These are phyloP conservation scores for Patagioenas fasciata DNA, from an alignment of 2,113 vertebrate genomes.

Conservation along the genomic window DNA sequence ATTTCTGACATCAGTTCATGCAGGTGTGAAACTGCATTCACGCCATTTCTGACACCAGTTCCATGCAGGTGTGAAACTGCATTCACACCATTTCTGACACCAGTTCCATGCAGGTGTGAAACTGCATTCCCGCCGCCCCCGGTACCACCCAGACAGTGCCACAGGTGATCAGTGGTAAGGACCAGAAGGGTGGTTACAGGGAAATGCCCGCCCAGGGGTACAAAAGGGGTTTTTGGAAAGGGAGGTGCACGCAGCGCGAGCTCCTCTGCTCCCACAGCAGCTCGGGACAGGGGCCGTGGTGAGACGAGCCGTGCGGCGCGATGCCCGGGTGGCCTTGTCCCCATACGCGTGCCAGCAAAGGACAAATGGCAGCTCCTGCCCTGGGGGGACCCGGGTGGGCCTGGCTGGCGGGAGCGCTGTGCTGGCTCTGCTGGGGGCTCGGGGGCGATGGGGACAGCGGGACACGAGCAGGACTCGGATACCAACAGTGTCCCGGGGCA, in stretches of 20 bases:
- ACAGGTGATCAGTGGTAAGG: neutral
- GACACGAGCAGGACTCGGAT: too few relatives aligned
- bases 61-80: too few relatives aligned
- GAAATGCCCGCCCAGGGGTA: too few relatives aligned
- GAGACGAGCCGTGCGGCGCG: neutral
- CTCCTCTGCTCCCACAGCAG: neutral
- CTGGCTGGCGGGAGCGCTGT: neutral
- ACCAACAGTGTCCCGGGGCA: neutral
- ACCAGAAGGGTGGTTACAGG: neutral
- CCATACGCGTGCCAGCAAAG: neutral
- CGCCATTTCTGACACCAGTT: neutral
- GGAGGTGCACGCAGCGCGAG: neutral
- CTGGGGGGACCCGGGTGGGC: neutral
- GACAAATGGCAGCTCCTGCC: neutral
- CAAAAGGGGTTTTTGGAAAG: neutral
- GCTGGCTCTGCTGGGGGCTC: neutral
- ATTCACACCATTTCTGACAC: neutral
- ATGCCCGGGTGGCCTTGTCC: neutral
- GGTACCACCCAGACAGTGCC: neutral
- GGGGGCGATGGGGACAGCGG: too few relatives aligned
- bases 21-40: too few relatives aligned
- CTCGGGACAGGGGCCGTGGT: neutral
- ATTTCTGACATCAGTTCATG: neutral
- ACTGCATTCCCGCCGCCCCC: fast-evolving
- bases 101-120: neutral